A percentile compares a stretch with the other conserved stretches of the same genome.
Evolutionary conservation across 2,113 vertebrate species (phyloP).

Genomic region (Macrotus californicus): DNA sequence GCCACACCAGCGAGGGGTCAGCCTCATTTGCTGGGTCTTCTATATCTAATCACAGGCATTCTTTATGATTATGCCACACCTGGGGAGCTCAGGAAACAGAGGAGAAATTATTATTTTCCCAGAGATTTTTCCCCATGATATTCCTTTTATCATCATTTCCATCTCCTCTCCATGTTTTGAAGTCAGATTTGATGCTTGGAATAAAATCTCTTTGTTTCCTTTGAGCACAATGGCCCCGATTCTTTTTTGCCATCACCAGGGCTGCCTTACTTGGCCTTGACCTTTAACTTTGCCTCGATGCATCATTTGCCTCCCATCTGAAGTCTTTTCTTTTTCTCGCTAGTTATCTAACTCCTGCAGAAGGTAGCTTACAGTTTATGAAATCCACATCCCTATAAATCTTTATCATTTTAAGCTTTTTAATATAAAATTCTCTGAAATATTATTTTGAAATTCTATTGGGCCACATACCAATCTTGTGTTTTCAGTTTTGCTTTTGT

Average conservation of each 20-base stretch:
- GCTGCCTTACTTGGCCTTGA: background rate
- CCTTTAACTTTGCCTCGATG: background rate
- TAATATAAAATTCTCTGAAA: background rate
- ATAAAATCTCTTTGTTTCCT: background rate
- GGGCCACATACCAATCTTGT: background rate
- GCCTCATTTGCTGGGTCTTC: background rate
- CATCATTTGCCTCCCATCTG: background rate
- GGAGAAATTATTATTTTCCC: background rate
- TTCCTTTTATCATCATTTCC: background rate
- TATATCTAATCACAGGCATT: too few species aligned
- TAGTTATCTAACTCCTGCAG: background rate
- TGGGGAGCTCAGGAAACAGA: background rate
- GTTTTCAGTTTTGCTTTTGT: background rate
- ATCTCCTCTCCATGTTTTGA: background rate
- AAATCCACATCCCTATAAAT: background rate
- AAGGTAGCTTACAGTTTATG: background rate
- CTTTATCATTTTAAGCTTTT: background rate
- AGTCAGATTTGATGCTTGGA: background rate
- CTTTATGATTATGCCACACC: background rate
- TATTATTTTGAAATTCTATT: conserved; percentile 14
- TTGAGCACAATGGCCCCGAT: background rate
- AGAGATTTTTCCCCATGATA: background rate
- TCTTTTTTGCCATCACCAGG: background rate
- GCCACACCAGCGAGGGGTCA: too few species aligned
- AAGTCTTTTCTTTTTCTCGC: background rate